Evolutionary conservation across 35 echinoderm and acorn worm genomes (phyloP).

Genomic region (Antedon bifida): DNA sequence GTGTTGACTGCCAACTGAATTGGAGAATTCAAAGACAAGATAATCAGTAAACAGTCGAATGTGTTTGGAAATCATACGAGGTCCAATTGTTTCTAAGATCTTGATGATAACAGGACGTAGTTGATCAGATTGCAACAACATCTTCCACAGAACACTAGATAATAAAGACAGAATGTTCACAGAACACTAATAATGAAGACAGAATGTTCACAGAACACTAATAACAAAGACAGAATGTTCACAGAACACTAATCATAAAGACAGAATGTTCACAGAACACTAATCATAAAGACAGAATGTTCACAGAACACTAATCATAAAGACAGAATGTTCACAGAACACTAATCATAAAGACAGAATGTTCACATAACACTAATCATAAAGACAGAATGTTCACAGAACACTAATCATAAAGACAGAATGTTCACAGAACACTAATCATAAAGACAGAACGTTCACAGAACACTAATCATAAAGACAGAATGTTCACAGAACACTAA

Average conservation of each 20-base stretch:
- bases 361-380: too few species aligned
- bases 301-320: too few species aligned
- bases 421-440: too few species aligned
- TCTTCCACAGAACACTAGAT: conserved; percentile 90
- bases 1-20: conserved; percentile 80
- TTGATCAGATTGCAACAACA: conserved; percentile 66
- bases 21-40: conserved; percentile 94
- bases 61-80: conserved; percentile 53
- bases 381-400: too few species aligned
- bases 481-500: too few species aligned
- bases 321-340: too few species aligned
- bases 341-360: too few species aligned
- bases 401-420: too few species aligned
- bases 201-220: conserved; percentile 56
- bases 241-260: conserved; percentile 49
- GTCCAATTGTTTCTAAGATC: conserved; percentile 75
- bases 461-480: too few species aligned
- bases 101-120: conserved; percentile 56
- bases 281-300: too few species aligned
- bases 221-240: neutral
- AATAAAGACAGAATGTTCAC: conserved; percentile 9
- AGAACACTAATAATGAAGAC: conserved; percentile 43
- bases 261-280: too few species aligned
- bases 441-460: too few species aligned
- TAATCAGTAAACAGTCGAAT: conserved; percentile 94